Evolutionary conservation across 1,140 invertebrate species (phyloP), one percentile per base, ranked within the genome.

Genomic region (Eueides isabella): DNA sequence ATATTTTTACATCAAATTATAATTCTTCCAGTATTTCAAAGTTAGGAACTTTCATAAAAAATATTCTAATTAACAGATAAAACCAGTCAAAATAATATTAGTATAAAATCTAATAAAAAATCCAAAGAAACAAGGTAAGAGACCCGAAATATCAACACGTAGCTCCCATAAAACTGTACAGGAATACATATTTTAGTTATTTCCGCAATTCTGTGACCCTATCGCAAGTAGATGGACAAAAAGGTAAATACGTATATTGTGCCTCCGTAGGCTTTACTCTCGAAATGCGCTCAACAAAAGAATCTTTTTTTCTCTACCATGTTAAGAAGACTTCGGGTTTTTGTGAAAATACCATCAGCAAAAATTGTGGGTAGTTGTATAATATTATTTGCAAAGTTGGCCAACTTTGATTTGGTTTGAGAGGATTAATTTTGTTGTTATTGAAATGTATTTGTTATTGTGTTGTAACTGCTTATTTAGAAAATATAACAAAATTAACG

Each of bases 231-330:
- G 78, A 79, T 89, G 72, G 76, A 86, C 88, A 90, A 91, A 74
- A 75, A 90, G 79, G 81, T 91, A 88, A 89, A 89, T 88, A 91
- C 84, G 75, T 80, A 82, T 77, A 82, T 86, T 85, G 81, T 85
- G 80, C 84, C 83, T 88, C 84, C 84, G 89, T 89, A 88, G 85
- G 87, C 87, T 87, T 87, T 87, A 88, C 84, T 88, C 85, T 90
- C 80, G 80, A 88, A 91, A 85, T 88, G 82, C 76, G 77, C 68
- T 81, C 80, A 79, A 92, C 87, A 91, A 92, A 85, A 88, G 85
- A 89, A 85, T 91, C 87, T 92, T 91, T 91, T 71, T 80, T 87
- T 89, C 85, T 85, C 75, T 84, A 77, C 85, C 81, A 90, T 89
- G 88, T 88, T 89, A 90, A 92, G 87, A 87, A 88, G 84, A 82